These are phyloP conservation scores for Phyto melanocephala DNA, from an alignment of 2,888 invertebrate genomes.

Conservation along the genomic window DNA sequence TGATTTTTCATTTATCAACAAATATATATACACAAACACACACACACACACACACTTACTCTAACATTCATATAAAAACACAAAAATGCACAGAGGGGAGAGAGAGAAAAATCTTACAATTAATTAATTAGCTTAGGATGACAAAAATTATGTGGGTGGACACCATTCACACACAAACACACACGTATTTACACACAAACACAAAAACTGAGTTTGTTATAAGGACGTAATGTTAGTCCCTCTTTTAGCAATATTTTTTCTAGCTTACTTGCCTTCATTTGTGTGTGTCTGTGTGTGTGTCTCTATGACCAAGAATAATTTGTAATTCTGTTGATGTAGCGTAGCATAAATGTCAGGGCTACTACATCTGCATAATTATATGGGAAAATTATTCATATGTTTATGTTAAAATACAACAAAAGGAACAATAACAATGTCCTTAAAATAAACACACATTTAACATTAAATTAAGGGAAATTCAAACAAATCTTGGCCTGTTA, in stretches of 20 bases:
- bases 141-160: conserved; percentile 75
- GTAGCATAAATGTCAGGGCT: conserved; percentile 52
- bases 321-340: conserved; percentile 60
- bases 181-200: neutral
- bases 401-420: conserved; percentile 31
- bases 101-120: conserved; percentile 70
- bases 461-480: conserved; percentile 53
- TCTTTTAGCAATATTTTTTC: neutral
- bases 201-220: conserved; percentile 35
- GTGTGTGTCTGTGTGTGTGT: neutral
- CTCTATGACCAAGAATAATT: conserved; percentile 46
- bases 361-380: conserved; percentile 53
- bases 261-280: neutral
- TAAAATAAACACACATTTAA: conserved; percentile 30
- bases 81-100: neutral
- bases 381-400: conserved; percentile 56
- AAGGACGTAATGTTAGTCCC: conserved; percentile 28
- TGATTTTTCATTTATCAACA: conserved; percentile 31
- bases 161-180: neutral
- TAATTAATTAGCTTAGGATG: conserved; percentile 76
- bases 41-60: neutral
- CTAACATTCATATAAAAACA: neutral
- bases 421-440: neutral
- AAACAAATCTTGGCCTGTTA: conserved; percentile 53
- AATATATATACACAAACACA: neutral